Conservation (phyloP, 2,888 invertebrate species). For the Caenorhabditis sp. region DNA sequence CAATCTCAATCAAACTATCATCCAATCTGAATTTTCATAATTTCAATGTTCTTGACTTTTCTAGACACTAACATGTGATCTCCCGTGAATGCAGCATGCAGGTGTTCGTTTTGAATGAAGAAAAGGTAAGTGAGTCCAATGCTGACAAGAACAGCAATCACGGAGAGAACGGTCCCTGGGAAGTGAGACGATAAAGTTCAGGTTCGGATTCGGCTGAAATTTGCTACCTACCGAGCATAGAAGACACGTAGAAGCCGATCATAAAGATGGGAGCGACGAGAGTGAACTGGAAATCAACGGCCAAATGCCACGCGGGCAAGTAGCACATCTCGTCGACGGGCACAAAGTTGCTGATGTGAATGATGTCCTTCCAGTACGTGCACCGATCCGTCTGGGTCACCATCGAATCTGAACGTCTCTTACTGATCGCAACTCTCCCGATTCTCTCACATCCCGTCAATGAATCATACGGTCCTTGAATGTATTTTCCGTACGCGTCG, state of each 20-base stretch:
- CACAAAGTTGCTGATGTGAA: conserved; percentile 62
- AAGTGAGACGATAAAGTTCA: no score
- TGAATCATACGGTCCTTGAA: conserved; percentile 43
- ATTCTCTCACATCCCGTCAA: conserved; percentile 39
- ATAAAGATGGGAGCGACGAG: conserved; percentile 47
- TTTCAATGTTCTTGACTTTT: background rate
- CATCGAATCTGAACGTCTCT: conserved; percentile 43
- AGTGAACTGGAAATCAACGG: conserved; percentile 50
- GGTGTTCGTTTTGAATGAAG: background rate
- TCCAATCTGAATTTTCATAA: conserved; percentile 19
- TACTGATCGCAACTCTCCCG: no score
- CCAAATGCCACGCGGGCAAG: conserved; percentile 78
- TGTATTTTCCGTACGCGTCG: conserved; percentile 39
- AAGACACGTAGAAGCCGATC: conserved; percentile 38
- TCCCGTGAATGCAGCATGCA: conserved; percentile 23
- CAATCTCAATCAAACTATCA: conserved; percentile 21
- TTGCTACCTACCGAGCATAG: conserved; percentile 2
- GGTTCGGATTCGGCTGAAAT: background rate
- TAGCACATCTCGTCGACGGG: conserved; percentile 79
- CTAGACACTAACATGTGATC: conserved; percentile 14
- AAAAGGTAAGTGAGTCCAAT: conserved; percentile 2
- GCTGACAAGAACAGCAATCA: conserved; percentile 1
- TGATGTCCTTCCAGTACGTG: conserved; percentile 54
- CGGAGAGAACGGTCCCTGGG: conserved; percentile 6
- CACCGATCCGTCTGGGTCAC: conserved; percentile 39